Conservation (phyloP, 2,888 invertebrate species). For the Kuschelorhynchus macadamiae region DNA sequence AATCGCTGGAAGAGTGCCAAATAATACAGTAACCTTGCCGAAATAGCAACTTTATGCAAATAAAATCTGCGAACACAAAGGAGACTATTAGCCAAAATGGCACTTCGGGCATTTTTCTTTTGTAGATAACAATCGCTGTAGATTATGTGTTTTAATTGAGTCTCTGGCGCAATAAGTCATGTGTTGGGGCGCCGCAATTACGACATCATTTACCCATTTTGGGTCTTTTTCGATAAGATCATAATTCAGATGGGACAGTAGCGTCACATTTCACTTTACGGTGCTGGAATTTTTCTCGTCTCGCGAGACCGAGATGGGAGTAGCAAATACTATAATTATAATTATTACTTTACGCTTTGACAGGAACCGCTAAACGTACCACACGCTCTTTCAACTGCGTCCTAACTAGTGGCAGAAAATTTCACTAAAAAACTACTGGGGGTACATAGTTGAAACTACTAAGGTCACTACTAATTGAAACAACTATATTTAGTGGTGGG, state of each 20-base stretch:
- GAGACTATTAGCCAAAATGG: constrained; percentile 44
- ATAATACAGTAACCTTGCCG: constrained; percentile 36
- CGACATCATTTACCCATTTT: constrained; percentile 31
- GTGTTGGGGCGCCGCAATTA: constrained; percentile 35
- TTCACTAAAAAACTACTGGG: too few species aligned
- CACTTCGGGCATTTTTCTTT: constrained; percentile 46
- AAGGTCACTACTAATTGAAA: too few species aligned
- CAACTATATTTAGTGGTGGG: too few species aligned
- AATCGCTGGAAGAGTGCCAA: constrained; percentile 39
- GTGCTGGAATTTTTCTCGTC: too few species aligned
- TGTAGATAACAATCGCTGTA: constrained; percentile 40
- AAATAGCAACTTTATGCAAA: constrained; percentile 47
- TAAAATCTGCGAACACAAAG: constrained; percentile 42
- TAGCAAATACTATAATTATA: too few species aligned
- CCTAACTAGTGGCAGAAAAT: too few species aligned
- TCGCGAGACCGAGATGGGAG: too few species aligned
- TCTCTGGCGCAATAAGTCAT: constrained; percentile 41
- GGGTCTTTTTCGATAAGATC: constrained; percentile 39
- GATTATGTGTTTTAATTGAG: constrained; percentile 47
- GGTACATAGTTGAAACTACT: too few species aligned
- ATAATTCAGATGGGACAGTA: constrained; percentile 23
- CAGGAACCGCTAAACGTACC: too few species aligned
- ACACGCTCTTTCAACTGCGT: too few species aligned
- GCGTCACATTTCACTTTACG: constrained; percentile 6
- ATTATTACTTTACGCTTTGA: too few species aligned